Evolutionary conservation across 2,113 vertebrate genomes (phyloP), one percentile per base, ranked within the genome.

Genomic region (Gymnocephalus cernua): DNA sequence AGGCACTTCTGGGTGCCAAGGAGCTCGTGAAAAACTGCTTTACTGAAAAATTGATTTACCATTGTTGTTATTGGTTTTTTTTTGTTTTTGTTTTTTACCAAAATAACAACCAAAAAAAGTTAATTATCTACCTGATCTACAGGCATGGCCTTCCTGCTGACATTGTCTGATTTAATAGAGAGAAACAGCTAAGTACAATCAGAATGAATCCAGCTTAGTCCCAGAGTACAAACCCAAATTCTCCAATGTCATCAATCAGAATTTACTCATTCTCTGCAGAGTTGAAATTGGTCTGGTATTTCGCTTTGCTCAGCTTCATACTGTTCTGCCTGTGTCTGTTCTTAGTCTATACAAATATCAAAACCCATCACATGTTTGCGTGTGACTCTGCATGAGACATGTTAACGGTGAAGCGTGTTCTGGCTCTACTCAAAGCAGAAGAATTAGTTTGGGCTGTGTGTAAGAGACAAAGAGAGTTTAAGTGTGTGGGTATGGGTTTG

Each of bases 211-310:
- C 80, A 83, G 59, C 51, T 77, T 71, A 68, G 41, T 79, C 77
- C 77, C 76, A 77, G 25, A 51, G 72, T 67, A 85, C 80, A 83
- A 85, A 79, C 50, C 73, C 62, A 65, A 45, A 78, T 85, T 64
- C 41, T 81, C 32, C 53, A 67, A 38, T 66, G 79, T 80, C 85
- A 84, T 87, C 62, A 78, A 76, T 87, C 84, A 84, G 78, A 85
- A 78, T 75, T 41, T 77, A 59, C 47, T 80, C 71, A 51, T 83
- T 68, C 44, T 86, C 10, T 71, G 27, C 61, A 25, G 38, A 32
- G 57, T 23, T 66, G 70, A 84, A 89, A 84, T 65, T 63, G 48
- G 25, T 77, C 41, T 62, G 18, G 77, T 74, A 35, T 72, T 65
- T 58, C 16, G 11, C 41, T 38, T 63, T 69, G 64, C 74, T 84